These are phyloP conservation scores for human (Homo sapiens) DNA, from an alignment of 2,113 vertebrate species.

Conservation along the genomic window DNA sequence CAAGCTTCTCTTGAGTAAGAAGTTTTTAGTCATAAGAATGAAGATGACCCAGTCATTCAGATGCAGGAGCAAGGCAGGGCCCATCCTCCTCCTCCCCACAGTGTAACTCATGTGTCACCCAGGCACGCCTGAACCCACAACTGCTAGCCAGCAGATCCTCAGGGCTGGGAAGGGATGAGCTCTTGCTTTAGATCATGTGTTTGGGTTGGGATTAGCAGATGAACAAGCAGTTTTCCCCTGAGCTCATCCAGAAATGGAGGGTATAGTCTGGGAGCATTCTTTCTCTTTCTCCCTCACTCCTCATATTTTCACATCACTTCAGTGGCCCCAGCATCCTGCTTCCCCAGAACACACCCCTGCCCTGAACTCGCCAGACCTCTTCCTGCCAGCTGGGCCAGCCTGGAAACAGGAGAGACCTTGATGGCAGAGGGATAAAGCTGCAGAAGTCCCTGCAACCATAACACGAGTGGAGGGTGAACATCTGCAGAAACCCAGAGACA, in stretches of 20 bases:
- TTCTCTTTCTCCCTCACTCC: not conserved
- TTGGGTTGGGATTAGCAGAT: not conserved
- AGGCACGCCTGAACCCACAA: not conserved
- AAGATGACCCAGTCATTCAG: not conserved
- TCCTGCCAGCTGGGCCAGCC: not conserved
- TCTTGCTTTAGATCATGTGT: not conserved
- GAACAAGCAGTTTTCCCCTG: not conserved
- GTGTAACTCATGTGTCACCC: not conserved
- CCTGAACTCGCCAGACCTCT: not conserved
- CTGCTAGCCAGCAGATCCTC: no score
- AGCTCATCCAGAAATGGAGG: not conserved
- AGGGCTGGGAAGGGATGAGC: not conserved
- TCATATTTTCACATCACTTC: not conserved
- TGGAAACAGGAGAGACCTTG: not conserved
- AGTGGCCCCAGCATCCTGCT: not conserved
- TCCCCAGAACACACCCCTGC: not conserved
- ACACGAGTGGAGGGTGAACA: not conserved
- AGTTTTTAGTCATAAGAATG: not conserved
- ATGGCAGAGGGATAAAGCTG: not conserved
- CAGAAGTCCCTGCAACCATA: not conserved
- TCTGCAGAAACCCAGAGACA: not conserved
- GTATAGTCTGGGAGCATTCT: not conserved
- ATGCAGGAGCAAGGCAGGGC: not conserved
- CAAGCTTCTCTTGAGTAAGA: not conserved
- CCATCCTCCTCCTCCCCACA: not conserved